Evolutionary conservation across 2,888 invertebrate species (phyloP).

Genomic region (Globia sparganii): DNA sequence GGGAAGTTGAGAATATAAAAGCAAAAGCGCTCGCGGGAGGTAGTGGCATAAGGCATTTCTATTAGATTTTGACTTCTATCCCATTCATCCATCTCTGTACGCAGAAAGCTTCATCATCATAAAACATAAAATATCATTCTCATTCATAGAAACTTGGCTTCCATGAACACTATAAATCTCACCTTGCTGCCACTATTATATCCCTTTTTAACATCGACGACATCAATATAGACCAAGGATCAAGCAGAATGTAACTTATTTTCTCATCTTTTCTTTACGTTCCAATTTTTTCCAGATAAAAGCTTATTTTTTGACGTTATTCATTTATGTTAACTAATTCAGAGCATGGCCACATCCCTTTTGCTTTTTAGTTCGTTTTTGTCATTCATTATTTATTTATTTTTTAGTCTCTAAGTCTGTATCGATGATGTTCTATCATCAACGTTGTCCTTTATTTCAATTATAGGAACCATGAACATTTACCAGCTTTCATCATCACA

Average conservation of each 20-base stretch:
- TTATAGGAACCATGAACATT: background rate
- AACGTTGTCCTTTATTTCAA: background rate
- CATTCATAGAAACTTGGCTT: slow-evolving; percentile 18
- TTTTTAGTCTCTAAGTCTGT: background rate
- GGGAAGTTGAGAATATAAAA: slow-evolving; percentile 6
- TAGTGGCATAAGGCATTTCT: background rate
- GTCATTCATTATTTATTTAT: background rate
- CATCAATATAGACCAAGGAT: background rate
- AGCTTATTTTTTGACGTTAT: background rate
- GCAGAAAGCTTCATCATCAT: too few species aligned
- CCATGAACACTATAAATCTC: slow-evolving; percentile 23
- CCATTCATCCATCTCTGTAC: background rate
- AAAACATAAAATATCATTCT: slow-evolving; percentile 25
- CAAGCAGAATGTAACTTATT: background rate
- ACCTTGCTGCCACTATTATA: background rate
- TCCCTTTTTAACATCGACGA: slow-evolving; percentile 8
- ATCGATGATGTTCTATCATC: background rate
- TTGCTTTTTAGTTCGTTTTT: background rate
- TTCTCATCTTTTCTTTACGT: background rate
- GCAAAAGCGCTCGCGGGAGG: background rate
- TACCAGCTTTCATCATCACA: too few species aligned
- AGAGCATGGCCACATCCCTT: background rate
- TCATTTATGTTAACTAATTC: background rate
- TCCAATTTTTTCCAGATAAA: background rate
- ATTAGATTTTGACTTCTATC: background rate